Conservation (phyloP, 2,888 invertebrate species). For the Trachelus tabidus region DNA sequence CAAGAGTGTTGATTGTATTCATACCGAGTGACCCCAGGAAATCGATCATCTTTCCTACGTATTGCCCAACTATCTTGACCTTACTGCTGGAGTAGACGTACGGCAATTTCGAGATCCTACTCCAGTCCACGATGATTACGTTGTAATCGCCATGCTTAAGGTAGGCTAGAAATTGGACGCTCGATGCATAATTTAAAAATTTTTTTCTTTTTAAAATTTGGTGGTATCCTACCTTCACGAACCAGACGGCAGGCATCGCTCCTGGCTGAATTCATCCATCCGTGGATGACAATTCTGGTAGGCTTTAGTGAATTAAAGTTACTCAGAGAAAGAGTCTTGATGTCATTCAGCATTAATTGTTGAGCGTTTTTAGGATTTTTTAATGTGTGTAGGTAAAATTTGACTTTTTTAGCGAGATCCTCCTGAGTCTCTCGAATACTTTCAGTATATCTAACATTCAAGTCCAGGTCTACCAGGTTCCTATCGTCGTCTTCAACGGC, state of each 20-base stretch:
- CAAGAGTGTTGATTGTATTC: constrained; percentile 32
- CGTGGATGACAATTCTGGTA: constrained; percentile 55
- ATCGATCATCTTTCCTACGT: constrained; percentile 46
- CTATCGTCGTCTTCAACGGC: constrained; percentile 33
- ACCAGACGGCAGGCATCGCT: constrained; percentile 30
- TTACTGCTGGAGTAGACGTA: constrained; percentile 39
- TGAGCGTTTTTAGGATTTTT: constrained; percentile 26
- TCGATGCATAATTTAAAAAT: not conserved
- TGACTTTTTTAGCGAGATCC: constrained; percentile 21
- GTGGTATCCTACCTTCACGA: constrained; percentile 3
- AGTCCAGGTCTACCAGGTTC: constrained; percentile 26
- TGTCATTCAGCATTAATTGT: constrained; percentile 34
- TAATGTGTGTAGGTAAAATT: constrained; percentile 45
- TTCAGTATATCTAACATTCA: constrained; percentile 2
- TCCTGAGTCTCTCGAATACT: too few relatives aligned
- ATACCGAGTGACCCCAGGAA: constrained; percentile 43
- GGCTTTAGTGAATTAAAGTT: constrained; percentile 40
- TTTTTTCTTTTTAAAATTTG: not conserved
- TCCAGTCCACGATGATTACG: constrained; percentile 55
- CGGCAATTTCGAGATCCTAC: constrained; percentile 29
- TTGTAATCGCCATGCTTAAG: constrained; percentile 47
- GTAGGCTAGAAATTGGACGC: constrained; percentile 37
- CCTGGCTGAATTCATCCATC: constrained; percentile 42
- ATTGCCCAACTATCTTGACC: constrained; percentile 39
- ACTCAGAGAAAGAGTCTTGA: constrained; percentile 31